phyloP scores from a whole-genome alignment of 2,888 invertebrate genomes.

The Cyaniris semiargus region DNA sequence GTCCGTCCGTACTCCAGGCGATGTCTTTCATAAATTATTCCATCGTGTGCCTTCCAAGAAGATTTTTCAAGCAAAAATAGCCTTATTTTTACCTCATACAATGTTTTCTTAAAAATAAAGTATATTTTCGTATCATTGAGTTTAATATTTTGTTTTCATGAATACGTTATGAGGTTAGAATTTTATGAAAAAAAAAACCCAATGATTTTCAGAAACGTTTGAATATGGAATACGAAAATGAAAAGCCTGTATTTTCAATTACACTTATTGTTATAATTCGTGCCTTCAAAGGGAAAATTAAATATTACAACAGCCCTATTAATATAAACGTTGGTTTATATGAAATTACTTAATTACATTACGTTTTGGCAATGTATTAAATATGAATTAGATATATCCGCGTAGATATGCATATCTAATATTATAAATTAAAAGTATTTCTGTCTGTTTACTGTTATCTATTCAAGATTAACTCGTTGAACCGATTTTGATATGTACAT shows the following conservation, averaged over 20 bases:
- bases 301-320: neutral
- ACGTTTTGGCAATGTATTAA: neutral
- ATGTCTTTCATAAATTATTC: conserved; percentile 52
- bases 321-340: neutral
- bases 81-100: conserved; percentile 48
- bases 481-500: no score
- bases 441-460: neutral
- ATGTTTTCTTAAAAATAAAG: conserved; percentile 31
- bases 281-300: neutral
- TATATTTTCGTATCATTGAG: conserved; percentile 2
- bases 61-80: conserved; percentile 55
- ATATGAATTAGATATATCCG: neutral
- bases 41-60: conserved; percentile 48
- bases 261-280: neutral
- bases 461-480: neutral
- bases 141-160: neutral
- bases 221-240: neutral
- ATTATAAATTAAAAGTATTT: neutral
- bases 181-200: neutral
- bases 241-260: neutral
- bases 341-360: neutral
- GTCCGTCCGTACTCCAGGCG: conserved; percentile 43
- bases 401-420: neutral
- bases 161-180: conserved; percentile 18
- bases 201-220: neutral